phyloP scores from a whole-genome alignment of 2,113 vertebrate genomes.

The Odobenus rosmarus region DNA sequence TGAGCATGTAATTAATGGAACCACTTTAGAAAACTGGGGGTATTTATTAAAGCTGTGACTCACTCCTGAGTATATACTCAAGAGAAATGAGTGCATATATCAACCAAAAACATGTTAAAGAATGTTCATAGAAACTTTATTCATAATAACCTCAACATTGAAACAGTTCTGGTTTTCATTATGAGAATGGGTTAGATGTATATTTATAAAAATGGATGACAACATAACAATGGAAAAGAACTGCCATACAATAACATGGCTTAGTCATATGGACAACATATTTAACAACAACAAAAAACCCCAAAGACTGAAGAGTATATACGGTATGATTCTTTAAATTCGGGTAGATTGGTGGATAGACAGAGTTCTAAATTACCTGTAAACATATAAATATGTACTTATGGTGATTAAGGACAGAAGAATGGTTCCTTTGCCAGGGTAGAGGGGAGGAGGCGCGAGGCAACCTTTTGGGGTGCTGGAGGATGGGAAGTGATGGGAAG shows the following conservation, averaged over 20 bases:
- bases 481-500: neutral
- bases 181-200: conserved; percentile 8
- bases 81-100: conserved; percentile 26
- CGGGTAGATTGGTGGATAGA: neutral
- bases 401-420: neutral
- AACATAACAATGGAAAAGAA: neutral
- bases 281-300: neutral
- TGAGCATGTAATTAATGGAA: neutral
- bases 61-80: neutral
- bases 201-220: neutral
- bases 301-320: neutral
- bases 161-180: neutral
- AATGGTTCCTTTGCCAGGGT: neutral
- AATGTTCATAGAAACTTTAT: neutral
- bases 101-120: conserved; percentile 1
- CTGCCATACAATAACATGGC: neutral
- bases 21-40: conserved; percentile 10
- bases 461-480: neutral
- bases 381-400: neutral
- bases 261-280: neutral
- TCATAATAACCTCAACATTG: neutral
- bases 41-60: neutral
- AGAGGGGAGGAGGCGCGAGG: neutral
- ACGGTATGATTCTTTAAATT: neutral
- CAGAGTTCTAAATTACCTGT: neutral